These are phyloP conservation scores for Ifrita kowaldi DNA, from an alignment of 2,113 vertebrate genomes.

Conservation along the genomic window DNA sequence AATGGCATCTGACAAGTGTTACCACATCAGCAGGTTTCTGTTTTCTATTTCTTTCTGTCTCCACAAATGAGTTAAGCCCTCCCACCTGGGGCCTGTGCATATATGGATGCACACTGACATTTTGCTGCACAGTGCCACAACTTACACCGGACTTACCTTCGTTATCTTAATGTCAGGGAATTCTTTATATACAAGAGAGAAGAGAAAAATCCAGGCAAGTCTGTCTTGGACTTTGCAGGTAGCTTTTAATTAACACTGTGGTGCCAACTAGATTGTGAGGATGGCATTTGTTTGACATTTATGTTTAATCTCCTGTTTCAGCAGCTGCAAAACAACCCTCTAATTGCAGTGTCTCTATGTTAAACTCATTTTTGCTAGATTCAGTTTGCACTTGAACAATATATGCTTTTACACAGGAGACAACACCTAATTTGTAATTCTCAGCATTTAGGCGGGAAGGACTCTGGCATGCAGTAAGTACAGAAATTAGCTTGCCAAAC, in stretches of 20 bases:
- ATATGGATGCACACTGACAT: neutral
- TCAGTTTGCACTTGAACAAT: neutral
- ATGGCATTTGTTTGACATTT: slow-evolving; percentile 42
- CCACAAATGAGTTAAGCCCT: neutral
- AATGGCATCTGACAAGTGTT: neutral
- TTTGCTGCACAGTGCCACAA: neutral
- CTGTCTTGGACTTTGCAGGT: neutral
- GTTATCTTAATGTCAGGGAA: neutral
- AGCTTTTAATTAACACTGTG: slow-evolving; percentile 23
- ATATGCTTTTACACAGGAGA: neutral
- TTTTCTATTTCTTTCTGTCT: neutral
- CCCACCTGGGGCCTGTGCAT: neutral
- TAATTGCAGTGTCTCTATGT: neutral
- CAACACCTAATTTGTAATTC: neutral
- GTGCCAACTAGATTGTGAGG: neutral
- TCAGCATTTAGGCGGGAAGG: neutral
- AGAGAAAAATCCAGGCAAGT: neutral
- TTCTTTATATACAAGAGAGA: neutral
- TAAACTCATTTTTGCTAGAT: slow-evolving; percentile 3
- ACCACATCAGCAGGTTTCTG: neutral
- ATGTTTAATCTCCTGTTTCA: neutral
- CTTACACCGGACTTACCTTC: neutral
- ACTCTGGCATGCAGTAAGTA: neutral
- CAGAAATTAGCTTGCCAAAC: neutral
- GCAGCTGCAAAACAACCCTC: neutral